These are phyloP conservation scores for Azorinus chamasolen DNA, from an alignment of 2,888 invertebrate genomes.

Conservation along the genomic window DNA sequence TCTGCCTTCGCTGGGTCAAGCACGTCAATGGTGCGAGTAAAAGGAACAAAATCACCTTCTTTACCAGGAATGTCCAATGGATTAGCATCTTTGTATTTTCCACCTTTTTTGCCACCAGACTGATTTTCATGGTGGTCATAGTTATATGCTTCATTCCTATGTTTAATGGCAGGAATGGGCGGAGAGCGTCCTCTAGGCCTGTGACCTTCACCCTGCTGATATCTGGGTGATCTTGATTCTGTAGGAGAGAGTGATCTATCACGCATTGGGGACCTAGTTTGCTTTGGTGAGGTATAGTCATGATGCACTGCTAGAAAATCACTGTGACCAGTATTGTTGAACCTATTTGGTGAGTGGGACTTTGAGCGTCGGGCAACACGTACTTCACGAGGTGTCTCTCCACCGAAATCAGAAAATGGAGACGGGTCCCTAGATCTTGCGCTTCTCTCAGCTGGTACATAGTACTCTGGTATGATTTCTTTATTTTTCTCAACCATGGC, in stretches of 20 bases:
- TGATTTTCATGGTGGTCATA: constrained; percentile 9
- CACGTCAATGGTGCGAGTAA: constrained; percentile 83
- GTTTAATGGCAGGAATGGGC: constrained; percentile 77
- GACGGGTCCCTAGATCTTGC: constrained; percentile 57
- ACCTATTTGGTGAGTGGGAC: constrained; percentile 66
- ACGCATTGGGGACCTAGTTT: constrained; percentile 30
- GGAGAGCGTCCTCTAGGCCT: constrained; percentile 68
- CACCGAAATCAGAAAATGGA: constrained; percentile 64
- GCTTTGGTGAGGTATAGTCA: constrained; percentile 5
- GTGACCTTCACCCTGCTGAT: constrained; percentile 7
- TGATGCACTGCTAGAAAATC: constrained; percentile 36
- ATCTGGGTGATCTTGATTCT: neutral
- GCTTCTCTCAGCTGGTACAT: constrained; percentile 50
- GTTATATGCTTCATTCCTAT: constrained; percentile 54
- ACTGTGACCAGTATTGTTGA: constrained; percentile 26
- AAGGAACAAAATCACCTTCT: constrained; percentile 82
- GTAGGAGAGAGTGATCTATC: constrained; percentile 41
- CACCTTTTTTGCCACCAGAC: constrained; percentile 27
- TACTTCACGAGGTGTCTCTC: constrained; percentile 60
- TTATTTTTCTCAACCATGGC: constrained; percentile 81
- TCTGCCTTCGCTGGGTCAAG: constrained; percentile 84
- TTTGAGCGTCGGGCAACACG: constrained; percentile 56
- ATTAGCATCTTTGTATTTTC: constrained; percentile 68
- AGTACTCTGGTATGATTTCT: constrained; percentile 73
- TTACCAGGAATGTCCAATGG: constrained; percentile 63